Evolutionary conservation across 1,140 invertebrate species (phyloP), one percentile per base, ranked within the genome.

Genomic region (Hyphantria cunea): DNA sequence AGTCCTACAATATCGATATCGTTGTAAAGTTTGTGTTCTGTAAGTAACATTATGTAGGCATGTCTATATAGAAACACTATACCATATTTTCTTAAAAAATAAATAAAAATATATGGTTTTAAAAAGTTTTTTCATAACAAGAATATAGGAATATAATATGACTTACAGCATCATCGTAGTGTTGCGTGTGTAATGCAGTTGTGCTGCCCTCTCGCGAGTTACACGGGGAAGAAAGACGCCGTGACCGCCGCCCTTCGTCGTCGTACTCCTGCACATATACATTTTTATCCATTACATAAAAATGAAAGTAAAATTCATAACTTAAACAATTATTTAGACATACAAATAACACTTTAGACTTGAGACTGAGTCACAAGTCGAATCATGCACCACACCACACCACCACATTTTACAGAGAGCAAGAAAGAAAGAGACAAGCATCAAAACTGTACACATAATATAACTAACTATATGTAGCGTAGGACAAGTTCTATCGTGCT

Each of bases 111-210:
- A 25, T 25, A 25, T 25, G 5, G 17, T 5, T 3, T 25, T 25
- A 25, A 3, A 25, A 25, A 25, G 17, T 25, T 3, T 25, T 25
- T 25, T 25, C 17, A 25, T 5, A 25, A 25, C 17, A 5, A 25
- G 5, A 25, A 25, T 3, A 53, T n/a, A n/a, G n/a, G n/a, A n/a
- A n/a, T n/a, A n/a, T n/a, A n/a, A n/a, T n/a, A n/a, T n/a, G 58
- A 94, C 93, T 94, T 86, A 94, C 94, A 85, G 93, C 84, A 80
- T 94, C 93, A 76, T 91, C 91, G 87, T 94, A 94, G 82, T 94
- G 93, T 72, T 91, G 86, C 54, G 92, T 92, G 73, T 93, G 92
- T 32, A 93, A 72, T 8, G 91, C 92, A 12, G 91, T 93, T 12
- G 92, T 92, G 80, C 92, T 93, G 68, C 92, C 92, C 52, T 92